Base-by-base conservation (phyloP, 2,113 vertebrate species). In the Paradisaea rubra region DNA sequence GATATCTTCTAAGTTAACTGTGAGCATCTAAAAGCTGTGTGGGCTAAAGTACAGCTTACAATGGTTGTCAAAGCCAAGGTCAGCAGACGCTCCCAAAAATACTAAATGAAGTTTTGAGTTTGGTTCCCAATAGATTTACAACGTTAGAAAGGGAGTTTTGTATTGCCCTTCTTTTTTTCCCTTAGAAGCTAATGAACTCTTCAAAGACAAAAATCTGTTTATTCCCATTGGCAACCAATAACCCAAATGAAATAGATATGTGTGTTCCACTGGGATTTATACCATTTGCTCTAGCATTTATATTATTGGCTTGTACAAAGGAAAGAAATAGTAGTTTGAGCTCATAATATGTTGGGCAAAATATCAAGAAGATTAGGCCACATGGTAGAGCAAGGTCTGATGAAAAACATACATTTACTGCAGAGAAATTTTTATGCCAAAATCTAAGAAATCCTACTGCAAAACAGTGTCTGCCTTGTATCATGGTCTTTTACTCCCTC, bases 261-360 rank as follows among this genome's bases (percentile, higher is more conserved):
- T 91, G 53, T 86, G 77, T 96, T 96, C 93, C 82, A 23, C 9
- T 81, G 96, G 61, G 88, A 71, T 96, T 95, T 94, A 54, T 93
- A 95, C 83, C 66, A 91, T 94, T 97, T 95, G 42, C 85, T 86
- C 70, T 80, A 94, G 54, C 66, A 35, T 91, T 96, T 95, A 61
- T 94, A 85, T 88, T 94, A 95, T 70, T 97, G 95, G 96, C 94
- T 95, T 96, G 35, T 95, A 91, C 70, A 96, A 95, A 94, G 94
- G 95, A 97, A 97, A 97, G 89, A 97, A 96, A 94, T 96, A 93
- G 94, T 94, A 95, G 94, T 90, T 96, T 94, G 77, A 95, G 71
- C 74, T 96, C 83, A 79, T 96, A 96, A 92, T 94, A 81, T 50
- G 45, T 96, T 94, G 89, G 94, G 96, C 94, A 97, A 94, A 95